Base-by-base conservation (phyloP, 1,140 invertebrate species). In the Lepidostoma basale region DNA sequence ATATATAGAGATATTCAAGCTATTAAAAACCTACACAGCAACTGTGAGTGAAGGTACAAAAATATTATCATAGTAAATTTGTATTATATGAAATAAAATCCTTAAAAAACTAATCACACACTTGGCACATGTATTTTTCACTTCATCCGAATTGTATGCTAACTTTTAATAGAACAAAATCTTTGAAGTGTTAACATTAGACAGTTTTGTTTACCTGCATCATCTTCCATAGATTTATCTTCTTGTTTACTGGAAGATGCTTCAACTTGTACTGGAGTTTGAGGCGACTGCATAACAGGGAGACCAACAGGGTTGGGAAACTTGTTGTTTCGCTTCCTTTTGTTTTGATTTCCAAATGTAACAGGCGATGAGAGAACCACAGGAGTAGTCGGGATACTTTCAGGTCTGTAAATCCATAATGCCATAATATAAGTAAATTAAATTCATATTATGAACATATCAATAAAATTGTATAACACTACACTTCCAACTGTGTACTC, bases 281-380 rank as follows among this genome's bases (percentile, higher is more conserved):
- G 26, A 9, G 70, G 66, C 1, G 70, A 68, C 36, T 60, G 25
- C 6, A 58, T 26, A 3, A 72, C 44, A 3, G 67, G 62, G n/a
- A 72, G 67, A 5, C 70, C 70, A 23, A 63, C 28, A n/a, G 66
- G 56, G 2, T 18, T 42, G 9, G 45, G 18, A 14, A 16, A 4
- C 28, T 68, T 68, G 5, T 44, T 8, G 26, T 56, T 66, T 39
- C 42, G 62, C 20, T 42, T 25, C 60, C 54, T 23, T 44, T 39
- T 71, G 23, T 26, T 64, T 1, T 62, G 22, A 42, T 58, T 59
- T 12, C 59, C 58, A 16, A 39, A 45, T 12, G 54, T 47, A 9
- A 72, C 33, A 2, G 70, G 70, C 6, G 70, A 72, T 12, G 66
- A 56, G 0, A 72, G 42, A 18, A 72, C 62, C 18, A 63, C 67